Conservation (phyloP, 2,888 invertebrate species). For the Caenorhabditis sulstoni region DNA sequence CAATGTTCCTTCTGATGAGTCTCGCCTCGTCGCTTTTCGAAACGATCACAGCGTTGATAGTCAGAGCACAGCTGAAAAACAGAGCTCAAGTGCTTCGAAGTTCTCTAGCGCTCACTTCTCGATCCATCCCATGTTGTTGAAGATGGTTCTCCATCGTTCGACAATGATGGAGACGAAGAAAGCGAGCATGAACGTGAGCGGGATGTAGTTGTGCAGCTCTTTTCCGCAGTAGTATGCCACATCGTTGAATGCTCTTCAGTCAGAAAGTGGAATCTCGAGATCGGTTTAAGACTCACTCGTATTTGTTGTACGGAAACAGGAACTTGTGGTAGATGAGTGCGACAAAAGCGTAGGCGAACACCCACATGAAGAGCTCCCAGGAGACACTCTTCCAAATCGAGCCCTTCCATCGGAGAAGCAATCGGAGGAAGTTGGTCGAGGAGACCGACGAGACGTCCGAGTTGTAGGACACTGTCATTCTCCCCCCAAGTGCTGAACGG, state of each 20-base stretch:
- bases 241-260: slow-evolving; percentile 60
- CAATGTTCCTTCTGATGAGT: slow-evolving; percentile 60
- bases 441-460: slow-evolving; percentile 72
- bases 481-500: slow-evolving; percentile 3
- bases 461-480: slow-evolving; percentile 77
- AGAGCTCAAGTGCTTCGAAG: background rate
- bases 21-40: slow-evolving; percentile 57
- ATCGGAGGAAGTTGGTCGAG: slow-evolving; percentile 64
- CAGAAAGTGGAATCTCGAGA: background rate
- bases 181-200: slow-evolving; percentile 73
- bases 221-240: slow-evolving; percentile 59
- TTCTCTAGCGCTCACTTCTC: slow-evolving; percentile 47
- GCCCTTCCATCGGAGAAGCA: slow-evolving; percentile 75
- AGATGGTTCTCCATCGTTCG: slow-evolving; percentile 64
- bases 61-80: slow-evolving; percentile 62
- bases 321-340: slow-evolving; percentile 65
- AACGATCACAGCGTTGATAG: slow-evolving; percentile 58
- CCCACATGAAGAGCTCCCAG: slow-evolving; percentile 71
- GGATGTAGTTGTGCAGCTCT: slow-evolving; percentile 66
- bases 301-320: slow-evolving; percentile 31
- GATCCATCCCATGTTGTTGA: slow-evolving; percentile 67
- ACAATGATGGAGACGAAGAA: slow-evolving; percentile 74
- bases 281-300: slow-evolving; percentile 34
- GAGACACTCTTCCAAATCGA: slow-evolving; percentile 74
- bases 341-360: slow-evolving; percentile 59